Percentiles rank a stretch among this genome's conserved stretches.
Evolutionary conservation across 1,140 invertebrate species (phyloP).

Genomic region (Orius laevigatus): DNA sequence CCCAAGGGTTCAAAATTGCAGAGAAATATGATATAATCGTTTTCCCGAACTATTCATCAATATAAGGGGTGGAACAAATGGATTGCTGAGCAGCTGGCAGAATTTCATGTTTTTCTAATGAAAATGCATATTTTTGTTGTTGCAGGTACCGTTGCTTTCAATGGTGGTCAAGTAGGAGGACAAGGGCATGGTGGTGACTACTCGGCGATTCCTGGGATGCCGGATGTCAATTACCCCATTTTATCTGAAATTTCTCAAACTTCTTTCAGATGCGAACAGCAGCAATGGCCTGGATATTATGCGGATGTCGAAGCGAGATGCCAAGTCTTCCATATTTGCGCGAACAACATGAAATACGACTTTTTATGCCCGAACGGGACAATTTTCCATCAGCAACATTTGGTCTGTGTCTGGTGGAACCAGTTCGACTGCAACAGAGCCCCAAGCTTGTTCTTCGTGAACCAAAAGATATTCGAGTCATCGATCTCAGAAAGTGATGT

Average conservation of each 20-base stretch:
- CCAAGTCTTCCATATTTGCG: conserved; percentile 74
- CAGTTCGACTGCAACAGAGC: conserved; percentile 67
- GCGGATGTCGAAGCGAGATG: conserved; percentile 67
- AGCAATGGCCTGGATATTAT: conserved; percentile 67
- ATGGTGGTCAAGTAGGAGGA: conserved; percentile 19
- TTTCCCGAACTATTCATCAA: too few species aligned
- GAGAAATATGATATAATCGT: too few species aligned
- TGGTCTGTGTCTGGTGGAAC: conserved; percentile 83
- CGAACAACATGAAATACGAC: conserved; percentile 60
- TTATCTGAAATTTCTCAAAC: conserved; percentile 52
- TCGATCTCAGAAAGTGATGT: conserved; percentile 29
- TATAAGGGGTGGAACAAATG: too few species aligned
- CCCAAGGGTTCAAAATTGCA: too few species aligned
- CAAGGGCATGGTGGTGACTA: conserved; percentile 47
- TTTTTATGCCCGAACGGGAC: conserved; percentile 80
- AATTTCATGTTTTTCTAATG: too few species aligned
- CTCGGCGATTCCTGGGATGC: conserved; percentile 60
- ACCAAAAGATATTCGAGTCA: conserved; percentile 64
- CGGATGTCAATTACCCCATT: conserved; percentile 53
- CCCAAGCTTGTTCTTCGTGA: conserved; percentile 48
- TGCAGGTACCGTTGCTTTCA: conserved; percentile 15
- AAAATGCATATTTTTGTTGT: too few species aligned
- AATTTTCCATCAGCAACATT: conserved; percentile 67
- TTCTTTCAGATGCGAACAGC: conserved; percentile 55
- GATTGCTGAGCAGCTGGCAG: too few species aligned